These are phyloP conservation scores for Alviniconcha strummeri DNA, from an alignment of 2,888 invertebrate genomes.

Conservation along the genomic window DNA sequence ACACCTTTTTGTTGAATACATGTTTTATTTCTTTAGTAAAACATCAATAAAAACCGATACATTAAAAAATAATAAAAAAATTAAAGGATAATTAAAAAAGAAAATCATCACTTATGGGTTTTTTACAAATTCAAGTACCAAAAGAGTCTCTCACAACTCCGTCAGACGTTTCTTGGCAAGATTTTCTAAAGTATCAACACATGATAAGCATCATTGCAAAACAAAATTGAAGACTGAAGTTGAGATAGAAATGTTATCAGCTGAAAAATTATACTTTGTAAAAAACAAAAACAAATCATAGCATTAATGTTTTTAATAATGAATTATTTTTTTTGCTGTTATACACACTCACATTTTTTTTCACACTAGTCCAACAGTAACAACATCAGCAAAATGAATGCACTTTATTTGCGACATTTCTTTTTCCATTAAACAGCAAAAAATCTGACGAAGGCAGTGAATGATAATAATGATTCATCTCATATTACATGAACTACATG, in stretches of 20 bases:
- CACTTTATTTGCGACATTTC: too few relatives aligned
- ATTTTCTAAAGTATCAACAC: background rate
- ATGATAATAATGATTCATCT: background rate
- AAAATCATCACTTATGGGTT: background rate
- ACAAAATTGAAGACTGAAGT: too few relatives aligned
- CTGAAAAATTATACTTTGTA: background rate
- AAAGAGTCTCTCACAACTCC: background rate
- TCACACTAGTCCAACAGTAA: background rate
- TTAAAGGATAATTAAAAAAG: background rate
- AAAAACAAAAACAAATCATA: background rate
- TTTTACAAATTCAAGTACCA: background rate
- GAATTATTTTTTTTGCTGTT: too few relatives aligned
- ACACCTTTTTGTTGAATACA: background rate
- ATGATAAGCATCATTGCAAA: too few relatives aligned
- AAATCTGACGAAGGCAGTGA: background rate
- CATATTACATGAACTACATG: too few relatives aligned
- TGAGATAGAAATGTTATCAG: too few relatives aligned
- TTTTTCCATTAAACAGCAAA: background rate
- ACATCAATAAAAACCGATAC: background rate
- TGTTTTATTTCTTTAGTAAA: background rate
- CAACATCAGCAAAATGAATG: background rate
- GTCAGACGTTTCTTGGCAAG: background rate
- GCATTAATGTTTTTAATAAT: too few relatives aligned
- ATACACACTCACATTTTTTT: too few relatives aligned
- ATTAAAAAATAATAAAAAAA: background rate